Base-by-base conservation (phyloP, 2,888 invertebrate species). In the Cephus spinipes region DNA sequence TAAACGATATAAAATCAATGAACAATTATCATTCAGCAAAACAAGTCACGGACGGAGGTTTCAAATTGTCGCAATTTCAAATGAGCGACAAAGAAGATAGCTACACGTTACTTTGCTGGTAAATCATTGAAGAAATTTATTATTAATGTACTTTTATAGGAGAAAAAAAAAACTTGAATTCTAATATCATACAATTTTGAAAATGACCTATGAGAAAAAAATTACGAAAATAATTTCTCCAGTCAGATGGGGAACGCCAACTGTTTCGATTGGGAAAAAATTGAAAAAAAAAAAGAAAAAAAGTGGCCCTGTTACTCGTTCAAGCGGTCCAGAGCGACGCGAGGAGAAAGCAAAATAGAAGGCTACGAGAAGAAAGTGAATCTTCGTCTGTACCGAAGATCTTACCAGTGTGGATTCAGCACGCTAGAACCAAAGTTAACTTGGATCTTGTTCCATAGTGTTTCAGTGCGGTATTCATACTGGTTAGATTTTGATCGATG, bases 311-410 rank as follows among this genome's bases (percentile, higher is more conserved):
- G 75, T 77, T 79, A 77, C 76, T 77, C 77, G 77, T 69, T 80
- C 81, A 79, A 78, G 77, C 83, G 82, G 73, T 79, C 78, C 81
- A 81, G 80, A 82, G 80, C 75, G 76, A 77, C 75, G 80, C 80
- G 75, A 81, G 86, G 87, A 86, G 87, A 88, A 88, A 88, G 87
- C 82, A 83, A 82, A 81, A 81, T 77, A 82, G 81, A 86, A 83
- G 84, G 85, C 84, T 82, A 83, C 78, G 83, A 84, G 80, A 87
- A 85, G 87, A 87, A 88, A 88, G 88, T 83, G 84, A 88, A 87
- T 85, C 84, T 71, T 71, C 33, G 71, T 71, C 6, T 33, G 9
- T 71, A 71, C 30, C 55, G 0, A 23, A 55, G 55, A 55, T 55
- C 55, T 55, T 55, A 6, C 23, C 55, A 55, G 55, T 55, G 55